A percentile compares a stretch with the other conserved stretches of the same genome.
phyloP scores from a whole-genome alignment of 1,140 invertebrate genomes.

The Aphis craccivora region DNA sequence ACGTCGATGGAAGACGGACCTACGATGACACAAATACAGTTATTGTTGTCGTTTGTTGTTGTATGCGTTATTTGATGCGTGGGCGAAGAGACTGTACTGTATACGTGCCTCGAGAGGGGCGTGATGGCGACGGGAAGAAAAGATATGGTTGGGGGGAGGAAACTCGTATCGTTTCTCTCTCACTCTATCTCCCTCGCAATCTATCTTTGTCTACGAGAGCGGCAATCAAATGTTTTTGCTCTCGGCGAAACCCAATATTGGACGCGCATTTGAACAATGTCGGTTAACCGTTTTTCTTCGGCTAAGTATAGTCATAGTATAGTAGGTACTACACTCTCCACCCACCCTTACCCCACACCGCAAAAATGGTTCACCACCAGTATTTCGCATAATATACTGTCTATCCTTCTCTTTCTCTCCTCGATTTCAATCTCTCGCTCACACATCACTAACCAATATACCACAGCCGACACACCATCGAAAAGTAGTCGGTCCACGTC shows the following conservation, averaged over 20 bases:
- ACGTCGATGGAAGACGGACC: neutral
- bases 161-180: neutral
- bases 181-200: neutral
- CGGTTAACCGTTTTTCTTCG: constrained; percentile 35
- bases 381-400: too few relatives aligned
- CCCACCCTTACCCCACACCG: neutral
- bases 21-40: neutral
- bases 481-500: neutral
- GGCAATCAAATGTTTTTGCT: constrained; percentile 41
- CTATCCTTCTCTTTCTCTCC: neutral
- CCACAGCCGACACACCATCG: neutral
- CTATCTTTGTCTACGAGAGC: neutral
- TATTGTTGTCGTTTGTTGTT: neutral
- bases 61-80: neutral
- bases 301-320: neutral
- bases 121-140: neutral
- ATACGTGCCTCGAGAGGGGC: neutral
- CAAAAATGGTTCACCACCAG: too few relatives aligned
- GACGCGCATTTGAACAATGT: constrained; percentile 35
- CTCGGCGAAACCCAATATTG: constrained; percentile 39
- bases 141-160: neutral
- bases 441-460: neutral
- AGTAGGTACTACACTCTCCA: neutral
- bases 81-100: neutral
- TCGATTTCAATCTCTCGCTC: neutral